A percentile compares a stretch with the other conserved stretches of the same genome.
Evolutionary conservation across 2,797 vertebrate genomes (phyloP).

Genomic region (Nyctibius grandis): DNA sequence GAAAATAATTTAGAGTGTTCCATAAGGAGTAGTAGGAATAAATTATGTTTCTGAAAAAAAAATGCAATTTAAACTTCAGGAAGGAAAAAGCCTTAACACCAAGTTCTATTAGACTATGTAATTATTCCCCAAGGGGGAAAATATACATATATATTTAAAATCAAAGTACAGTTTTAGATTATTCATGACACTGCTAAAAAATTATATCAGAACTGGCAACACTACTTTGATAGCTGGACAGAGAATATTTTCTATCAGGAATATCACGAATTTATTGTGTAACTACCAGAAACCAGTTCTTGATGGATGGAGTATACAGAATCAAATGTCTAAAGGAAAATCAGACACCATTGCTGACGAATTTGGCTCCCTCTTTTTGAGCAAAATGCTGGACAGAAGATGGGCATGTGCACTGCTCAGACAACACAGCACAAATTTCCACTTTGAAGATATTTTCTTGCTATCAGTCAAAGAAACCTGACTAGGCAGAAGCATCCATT

Average conservation of each 20-base stretch:
- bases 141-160: slow-evolving; percentile 14
- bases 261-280: neutral
- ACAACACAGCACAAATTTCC: neutral
- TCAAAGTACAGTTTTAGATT: slow-evolving; percentile 1
- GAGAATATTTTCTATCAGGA: neutral
- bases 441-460: neutral
- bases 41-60: neutral
- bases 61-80: slow-evolving; percentile 5
- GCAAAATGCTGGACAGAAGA: neutral
- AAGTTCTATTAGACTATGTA: slow-evolving; percentile 33
- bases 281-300: neutral
- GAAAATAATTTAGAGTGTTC: slow-evolving; percentile 18
- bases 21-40: slow-evolving; percentile 11
- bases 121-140: slow-evolving; percentile 11
- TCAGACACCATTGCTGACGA: neutral
- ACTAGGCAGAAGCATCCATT: neutral
- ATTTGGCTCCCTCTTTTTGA: neutral
- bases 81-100: slow-evolving; percentile 7
- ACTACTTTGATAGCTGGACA: neutral
- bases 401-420: neutral
- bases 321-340: neutral
- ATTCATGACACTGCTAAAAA: slow-evolving; percentile 24
- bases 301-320: neutral
- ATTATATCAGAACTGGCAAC: neutral
- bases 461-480: neutral